A percentile compares a stretch with the other conserved stretches of the same genome.
phyloP scores from a whole-genome alignment of 2,113 vertebrate species.

The Mionectes macconnelli region DNA sequence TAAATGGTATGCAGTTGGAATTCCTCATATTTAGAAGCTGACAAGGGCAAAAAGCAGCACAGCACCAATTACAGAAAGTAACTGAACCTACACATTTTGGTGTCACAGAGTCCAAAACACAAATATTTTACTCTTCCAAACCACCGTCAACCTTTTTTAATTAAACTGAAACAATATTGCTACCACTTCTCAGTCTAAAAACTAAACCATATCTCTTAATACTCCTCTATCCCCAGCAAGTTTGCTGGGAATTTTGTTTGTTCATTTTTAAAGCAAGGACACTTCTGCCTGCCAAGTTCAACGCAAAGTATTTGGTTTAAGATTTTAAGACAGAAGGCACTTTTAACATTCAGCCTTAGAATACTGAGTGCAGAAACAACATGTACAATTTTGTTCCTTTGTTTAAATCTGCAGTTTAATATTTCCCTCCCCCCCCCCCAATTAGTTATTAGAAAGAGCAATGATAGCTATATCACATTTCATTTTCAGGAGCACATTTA shows the following conservation, averaged over 20 bases:
- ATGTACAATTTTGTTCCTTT: conserved; percentile 44
- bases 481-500: neutral
- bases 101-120: conserved; percentile 33
- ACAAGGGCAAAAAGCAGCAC: conserved; percentile 47
- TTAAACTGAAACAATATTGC: conserved; percentile 27
- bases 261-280: conserved; percentile 64
- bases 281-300: conserved; percentile 76
- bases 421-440: neutral
- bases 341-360: conserved; percentile 72
- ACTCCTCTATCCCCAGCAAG: conserved; percentile 1
- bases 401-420: conserved; percentile 28
- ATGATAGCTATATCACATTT: conserved; percentile 37
- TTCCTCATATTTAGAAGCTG: conserved; percentile 8
- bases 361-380: conserved; percentile 57
- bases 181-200: conserved; percentile 61
- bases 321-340: conserved; percentile 83
- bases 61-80: conserved; percentile 21
- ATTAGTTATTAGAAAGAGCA: conserved; percentile 60
- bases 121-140: neutral
- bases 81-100: conserved; percentile 3
- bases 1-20: conserved; percentile 6
- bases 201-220: conserved; percentile 32
- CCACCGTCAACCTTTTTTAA: neutral
- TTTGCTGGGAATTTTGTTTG: conserved; percentile 8
- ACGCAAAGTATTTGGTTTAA: conserved; percentile 78